Evolutionary conservation across 2,888 invertebrate species (phyloP), one percentile per base, ranked within the genome.

Genomic region (Sarcophaga caerulescens): DNA sequence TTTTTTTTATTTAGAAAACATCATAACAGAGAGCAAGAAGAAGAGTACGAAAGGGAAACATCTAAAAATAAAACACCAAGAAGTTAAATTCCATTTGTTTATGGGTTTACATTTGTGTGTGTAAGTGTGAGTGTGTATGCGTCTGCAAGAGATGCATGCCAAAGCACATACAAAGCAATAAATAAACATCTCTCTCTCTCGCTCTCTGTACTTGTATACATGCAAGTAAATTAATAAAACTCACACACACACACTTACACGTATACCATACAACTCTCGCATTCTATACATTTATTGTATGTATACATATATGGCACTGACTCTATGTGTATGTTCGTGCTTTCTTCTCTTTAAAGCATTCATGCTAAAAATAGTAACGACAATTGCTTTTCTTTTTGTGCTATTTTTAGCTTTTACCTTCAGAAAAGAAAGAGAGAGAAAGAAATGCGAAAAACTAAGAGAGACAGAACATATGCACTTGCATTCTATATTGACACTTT

Each of bases 401-500:
- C 85, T 85, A 85, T 85, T 80, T 85, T 85, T 85, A 85, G 76
- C 59, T 73, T 73, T 85, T 69, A 82, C 85, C 85, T 85, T 85
- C 83, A 83, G 19, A 66, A 57, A 44, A 21, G 19, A 23, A 21
- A 19, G 17, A 52, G 14, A 52, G 17, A 35, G 35, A 35, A 35
- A 35, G 1, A 35, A 35, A 35, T 35, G 25, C 35, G 8, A 8
- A 35, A 35, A 35, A 35, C 66, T 21, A 76, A 77, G 57, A 59
- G 76, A 66, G 23, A 77, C 81, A 81, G 45, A 62, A 45, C 45
- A 62, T 63, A 14, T 63, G 44, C 74, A 74, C 45, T 74, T 62
- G 74, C 47, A 74, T 45, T 45, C 63, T 14, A 45, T 17, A 52
- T 52, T 52, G 52, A 52, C 52, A 52, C 52, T 52, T 52, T 14